Evolutionary conservation across 1,140 invertebrate genomes (phyloP).

Genomic region (Sesamia nonagrioides): DNA sequence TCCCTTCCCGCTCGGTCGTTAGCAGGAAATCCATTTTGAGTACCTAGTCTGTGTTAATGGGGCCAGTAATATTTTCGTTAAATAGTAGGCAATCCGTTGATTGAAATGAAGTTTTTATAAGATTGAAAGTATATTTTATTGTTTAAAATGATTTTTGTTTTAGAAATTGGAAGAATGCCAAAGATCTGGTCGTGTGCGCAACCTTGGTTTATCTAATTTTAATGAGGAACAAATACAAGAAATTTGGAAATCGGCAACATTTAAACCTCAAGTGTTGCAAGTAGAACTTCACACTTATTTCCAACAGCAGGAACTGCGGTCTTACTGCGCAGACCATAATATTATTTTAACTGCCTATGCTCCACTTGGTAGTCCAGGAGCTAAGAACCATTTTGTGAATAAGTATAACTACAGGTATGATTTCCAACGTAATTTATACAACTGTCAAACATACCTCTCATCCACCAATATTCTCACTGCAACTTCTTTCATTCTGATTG

Average conservation of each 20-base stretch:
- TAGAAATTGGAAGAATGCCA: conserved; percentile 93
- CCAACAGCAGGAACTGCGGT: conserved; percentile 87
- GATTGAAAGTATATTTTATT: neutral
- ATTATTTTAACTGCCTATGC: conserved; percentile 95
- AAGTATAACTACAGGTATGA: conserved; percentile 90
- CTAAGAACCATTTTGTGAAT: conserved; percentile 83
- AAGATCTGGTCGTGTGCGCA: conserved; percentile 89
- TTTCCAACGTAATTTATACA: no score
- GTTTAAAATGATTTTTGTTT: conserved; percentile 48
- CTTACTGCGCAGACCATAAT: conserved; percentile 91
- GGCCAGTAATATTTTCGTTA: no score
- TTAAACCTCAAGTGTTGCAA: conserved; percentile 91
- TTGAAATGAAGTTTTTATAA: neutral
- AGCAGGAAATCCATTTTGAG: no score
- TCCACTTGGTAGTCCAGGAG: conserved; percentile 90
- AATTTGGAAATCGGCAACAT: conserved; percentile 89
- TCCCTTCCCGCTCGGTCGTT: no score
- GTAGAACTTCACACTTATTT: conserved; percentile 52
- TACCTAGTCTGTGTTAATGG: no score
- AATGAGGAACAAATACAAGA: conserved; percentile 91
- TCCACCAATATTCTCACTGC: no score
- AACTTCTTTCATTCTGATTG: no score
- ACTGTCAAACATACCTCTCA: no score
- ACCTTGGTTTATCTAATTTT: conserved; percentile 95
- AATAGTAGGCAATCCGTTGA: no score